Conservation (phyloP, 2,113 vertebrate genomes). For the Mirounga angustirostris region DNA sequence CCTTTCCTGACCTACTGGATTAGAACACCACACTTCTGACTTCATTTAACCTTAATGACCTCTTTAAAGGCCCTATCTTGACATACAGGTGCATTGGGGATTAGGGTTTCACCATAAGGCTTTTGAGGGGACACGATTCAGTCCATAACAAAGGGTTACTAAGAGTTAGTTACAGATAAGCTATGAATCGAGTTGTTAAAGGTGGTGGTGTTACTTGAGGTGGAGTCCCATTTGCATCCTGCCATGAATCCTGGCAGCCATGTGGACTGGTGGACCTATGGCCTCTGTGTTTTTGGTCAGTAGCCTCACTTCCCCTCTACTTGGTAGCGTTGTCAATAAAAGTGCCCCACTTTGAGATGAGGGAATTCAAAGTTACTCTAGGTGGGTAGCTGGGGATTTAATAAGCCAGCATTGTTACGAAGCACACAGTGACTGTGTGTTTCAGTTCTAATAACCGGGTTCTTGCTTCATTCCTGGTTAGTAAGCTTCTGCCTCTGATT, state of each 20-base stretch:
- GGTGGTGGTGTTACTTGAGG: not conserved
- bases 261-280: not conserved
- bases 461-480: slow-evolving; percentile 34
- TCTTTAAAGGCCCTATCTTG: not conserved
- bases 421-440: rapidly evolving
- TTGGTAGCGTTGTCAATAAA: not conserved
- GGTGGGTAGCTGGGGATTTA: not conserved
- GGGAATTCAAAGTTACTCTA: not conserved
- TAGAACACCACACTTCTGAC: not conserved
- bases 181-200: not conserved
- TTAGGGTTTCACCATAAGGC: not conserved
- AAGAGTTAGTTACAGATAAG: not conserved
- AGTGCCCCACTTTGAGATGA: not conserved
- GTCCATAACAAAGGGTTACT: not conserved
- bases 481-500: not conserved
- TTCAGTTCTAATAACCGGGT: not conserved
- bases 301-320: not conserved
- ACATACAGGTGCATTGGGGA: not conserved
- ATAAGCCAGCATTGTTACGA: not conserved
- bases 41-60: not conserved
- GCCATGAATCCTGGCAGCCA: not conserved
- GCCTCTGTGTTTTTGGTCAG: not conserved
- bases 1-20: not conserved
- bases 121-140: not conserved
- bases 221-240: not conserved